Evolutionary conservation across 2,888 invertebrate species (phyloP).

Genomic region (Caenorhabditis sp.): DNA sequence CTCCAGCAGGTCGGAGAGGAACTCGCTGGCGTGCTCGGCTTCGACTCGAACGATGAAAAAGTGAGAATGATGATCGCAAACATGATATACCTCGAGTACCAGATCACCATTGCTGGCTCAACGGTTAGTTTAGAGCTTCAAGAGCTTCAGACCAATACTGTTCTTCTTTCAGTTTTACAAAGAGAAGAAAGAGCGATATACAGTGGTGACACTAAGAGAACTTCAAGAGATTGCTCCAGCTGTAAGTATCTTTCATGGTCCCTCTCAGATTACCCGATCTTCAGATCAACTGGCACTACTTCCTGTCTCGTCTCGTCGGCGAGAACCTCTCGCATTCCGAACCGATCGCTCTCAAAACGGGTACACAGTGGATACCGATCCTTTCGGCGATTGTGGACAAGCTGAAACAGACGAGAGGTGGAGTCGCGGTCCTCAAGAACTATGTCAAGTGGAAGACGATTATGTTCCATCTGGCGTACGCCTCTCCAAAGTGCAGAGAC

Average conservation of each 20-base stretch:
- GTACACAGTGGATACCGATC: conserved; percentile 57
- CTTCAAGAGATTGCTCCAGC: conserved; percentile 59
- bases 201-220: conserved; percentile 46
- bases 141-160: too few species aligned
- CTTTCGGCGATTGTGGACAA: conserved; percentile 51
- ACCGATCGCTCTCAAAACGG: conserved; percentile 60
- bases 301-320: conserved; percentile 54
- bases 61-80: conserved; percentile 57
- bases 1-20: conserved; percentile 58
- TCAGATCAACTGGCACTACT: conserved; percentile 64
- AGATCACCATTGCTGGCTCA: conserved; percentile 58
- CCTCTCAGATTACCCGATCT: conserved; percentile 2
- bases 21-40: conserved; percentile 51
- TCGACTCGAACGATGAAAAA: conserved; percentile 43
- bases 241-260: too few species aligned
- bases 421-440: conserved; percentile 56
- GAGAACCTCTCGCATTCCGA: conserved; percentile 46
- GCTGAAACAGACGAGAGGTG: conserved; percentile 33
- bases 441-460: conserved; percentile 63
- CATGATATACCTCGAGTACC: conserved; percentile 63
- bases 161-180: conserved; percentile 56
- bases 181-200: conserved; percentile 59
- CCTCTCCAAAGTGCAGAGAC: conserved; percentile 49
- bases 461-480: conserved; percentile 61
- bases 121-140: too few species aligned